Conservation (phyloP, 2,797 vertebrate genomes). For the Alosa sapidissima region DNA sequence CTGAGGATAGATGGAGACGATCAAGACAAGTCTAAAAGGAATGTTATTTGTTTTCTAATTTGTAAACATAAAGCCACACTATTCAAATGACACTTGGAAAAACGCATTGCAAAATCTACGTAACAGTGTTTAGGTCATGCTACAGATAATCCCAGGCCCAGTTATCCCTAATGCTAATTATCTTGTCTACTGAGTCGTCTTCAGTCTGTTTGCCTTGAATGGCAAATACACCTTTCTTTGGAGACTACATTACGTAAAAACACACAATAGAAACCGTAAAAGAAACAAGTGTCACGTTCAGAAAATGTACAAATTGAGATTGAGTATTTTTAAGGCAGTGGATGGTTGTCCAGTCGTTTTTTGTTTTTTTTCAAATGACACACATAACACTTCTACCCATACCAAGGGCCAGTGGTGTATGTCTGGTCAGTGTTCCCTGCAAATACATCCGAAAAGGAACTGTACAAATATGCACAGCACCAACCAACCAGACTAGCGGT, state of each 20-base stretch:
- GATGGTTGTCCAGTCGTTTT: slow-evolving; percentile 11
- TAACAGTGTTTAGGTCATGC: slow-evolving; percentile 20
- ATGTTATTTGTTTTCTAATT: slow-evolving; percentile 1
- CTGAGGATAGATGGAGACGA: background rate
- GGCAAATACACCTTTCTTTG: background rate
- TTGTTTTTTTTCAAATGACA: background rate
- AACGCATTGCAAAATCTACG: background rate
- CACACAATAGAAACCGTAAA: background rate
- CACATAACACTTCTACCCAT: background rate
- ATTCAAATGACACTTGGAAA: background rate
- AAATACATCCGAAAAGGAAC: background rate
- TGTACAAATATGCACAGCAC: background rate
- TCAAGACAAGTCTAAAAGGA: background rate
- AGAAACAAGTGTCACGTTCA: background rate
- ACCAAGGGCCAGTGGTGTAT: background rate
- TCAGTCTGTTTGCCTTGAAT: background rate
- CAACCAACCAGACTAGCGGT: background rate
- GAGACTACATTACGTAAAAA: background rate
- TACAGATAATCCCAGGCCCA: slow-evolving; percentile 4
- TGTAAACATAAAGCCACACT: slow-evolving; percentile 10
- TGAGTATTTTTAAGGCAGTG: slow-evolving; percentile 12
- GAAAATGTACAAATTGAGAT: slow-evolving; percentile 1
- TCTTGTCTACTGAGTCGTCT: background rate
- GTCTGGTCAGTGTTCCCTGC: slow-evolving; percentile 8
- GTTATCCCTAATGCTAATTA: background rate